These are phyloP conservation scores for Drosophila fuyamai DNA, from an alignment of 1,140 invertebrate genomes.

Conservation along the genomic window DNA sequence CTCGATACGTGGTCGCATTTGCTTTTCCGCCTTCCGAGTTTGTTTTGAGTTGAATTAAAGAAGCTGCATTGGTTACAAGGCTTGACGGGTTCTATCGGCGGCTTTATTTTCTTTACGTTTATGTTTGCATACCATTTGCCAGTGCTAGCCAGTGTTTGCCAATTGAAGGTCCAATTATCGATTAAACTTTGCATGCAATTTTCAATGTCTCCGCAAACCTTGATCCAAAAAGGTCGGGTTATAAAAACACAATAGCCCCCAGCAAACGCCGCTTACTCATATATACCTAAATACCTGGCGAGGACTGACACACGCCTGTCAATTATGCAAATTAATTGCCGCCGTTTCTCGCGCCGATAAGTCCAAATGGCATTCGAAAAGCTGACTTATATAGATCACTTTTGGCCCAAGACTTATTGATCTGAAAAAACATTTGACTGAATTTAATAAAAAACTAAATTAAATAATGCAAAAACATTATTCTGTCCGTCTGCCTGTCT, in stretches of 20 bases:
- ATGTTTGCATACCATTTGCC: conserved; percentile 25
- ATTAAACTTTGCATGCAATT: conserved; percentile 79
- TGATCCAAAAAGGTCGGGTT: conserved; percentile 66
- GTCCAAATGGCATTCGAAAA: conserved; percentile 31
- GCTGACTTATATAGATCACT: conserved; percentile 5
- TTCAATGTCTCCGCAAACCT: conserved; percentile 75
- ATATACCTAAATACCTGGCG: not conserved
- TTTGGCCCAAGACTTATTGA: conserved; percentile 5
- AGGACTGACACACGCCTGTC: conserved; percentile 43
- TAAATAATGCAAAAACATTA: too few relatives aligned
- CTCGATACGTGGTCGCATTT: conserved; percentile 56
- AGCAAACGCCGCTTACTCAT: conserved; percentile 22
- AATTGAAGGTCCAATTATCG: conserved; percentile 71
- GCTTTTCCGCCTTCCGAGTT: conserved; percentile 62
- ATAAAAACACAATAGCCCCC: conserved; percentile 47
- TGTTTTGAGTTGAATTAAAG: conserved; percentile 17
- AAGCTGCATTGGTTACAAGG: conserved; percentile 44
- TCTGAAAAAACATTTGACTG: conserved; percentile 13
- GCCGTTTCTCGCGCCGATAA: conserved; percentile 39
- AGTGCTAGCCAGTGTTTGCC: conserved; percentile 43
- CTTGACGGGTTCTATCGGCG: conserved; percentile 22
- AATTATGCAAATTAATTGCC: conserved; percentile 69
- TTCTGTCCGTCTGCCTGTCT: too few relatives aligned
- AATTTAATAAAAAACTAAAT: not conserved
- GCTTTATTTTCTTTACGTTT: conserved; percentile 26